Conservation (phyloP, 1,140 invertebrate species). For the Formica selysi region DNA sequence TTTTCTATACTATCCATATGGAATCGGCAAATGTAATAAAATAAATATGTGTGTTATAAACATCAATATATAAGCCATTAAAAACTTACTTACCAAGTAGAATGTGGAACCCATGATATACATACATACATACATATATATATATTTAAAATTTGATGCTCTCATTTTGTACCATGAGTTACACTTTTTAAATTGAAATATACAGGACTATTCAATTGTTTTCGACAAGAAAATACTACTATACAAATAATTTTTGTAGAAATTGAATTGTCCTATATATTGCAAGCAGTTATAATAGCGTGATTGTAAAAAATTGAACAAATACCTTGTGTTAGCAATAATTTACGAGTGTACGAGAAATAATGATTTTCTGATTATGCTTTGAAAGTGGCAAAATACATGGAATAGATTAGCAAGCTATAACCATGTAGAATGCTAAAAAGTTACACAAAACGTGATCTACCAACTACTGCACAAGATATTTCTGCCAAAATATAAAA, state of each 20-base stretch:
- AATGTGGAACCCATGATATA: slow-evolving; percentile 17
- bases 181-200: neutral
- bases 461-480: slow-evolving; percentile 39
- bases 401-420: neutral
- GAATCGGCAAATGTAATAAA: neutral
- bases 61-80: neutral
- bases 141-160: slow-evolving; percentile 1
- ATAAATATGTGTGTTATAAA: neutral
- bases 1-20: neutral
- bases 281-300: slow-evolving; percentile 4
- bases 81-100: slow-evolving; percentile 39
- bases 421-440: slow-evolving; percentile 34
- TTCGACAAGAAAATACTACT: slow-evolving; percentile 8
- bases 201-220: slow-evolving; percentile 1
- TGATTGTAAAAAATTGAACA: neutral
- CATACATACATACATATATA: too few relatives aligned
- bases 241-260: neutral
- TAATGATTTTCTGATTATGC: slow-evolving; percentile 3
- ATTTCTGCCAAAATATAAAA: slow-evolving; percentile 35
- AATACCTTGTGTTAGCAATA: slow-evolving; percentile 36
- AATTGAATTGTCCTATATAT: neutral
- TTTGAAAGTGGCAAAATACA: slow-evolving; percentile 17
- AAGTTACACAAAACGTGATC: slow-evolving; percentile 25
- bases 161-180: neutral
- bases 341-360: slow-evolving; percentile 14